phyloP scores from a whole-genome alignment of 2,113 vertebrate genomes.

The Desmodus rotundus region DNA sequence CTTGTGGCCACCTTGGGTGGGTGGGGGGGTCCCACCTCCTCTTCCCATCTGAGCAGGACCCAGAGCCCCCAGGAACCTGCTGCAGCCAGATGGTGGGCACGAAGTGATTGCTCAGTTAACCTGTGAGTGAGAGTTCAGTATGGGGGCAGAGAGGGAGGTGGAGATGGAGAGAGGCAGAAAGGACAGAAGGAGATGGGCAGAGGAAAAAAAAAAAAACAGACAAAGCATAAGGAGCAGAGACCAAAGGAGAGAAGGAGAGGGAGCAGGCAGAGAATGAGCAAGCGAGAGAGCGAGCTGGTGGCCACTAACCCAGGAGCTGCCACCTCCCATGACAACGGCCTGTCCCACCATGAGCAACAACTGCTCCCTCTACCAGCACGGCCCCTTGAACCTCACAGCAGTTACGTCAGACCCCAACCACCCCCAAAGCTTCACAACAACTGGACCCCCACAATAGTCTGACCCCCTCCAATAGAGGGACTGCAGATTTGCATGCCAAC shows the following conservation, averaged over 20 bases:
- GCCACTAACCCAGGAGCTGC: not conserved
- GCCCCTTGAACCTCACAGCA: not conserved
- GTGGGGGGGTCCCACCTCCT: not conserved
- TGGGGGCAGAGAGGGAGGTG: not conserved
- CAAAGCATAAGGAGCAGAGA: not conserved
- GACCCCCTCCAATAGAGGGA: not conserved
- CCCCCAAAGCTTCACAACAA: not conserved
- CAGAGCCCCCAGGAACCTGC: not conserved
- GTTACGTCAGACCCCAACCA: not conserved
- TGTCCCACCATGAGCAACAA: not conserved
- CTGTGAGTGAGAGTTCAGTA: no score
- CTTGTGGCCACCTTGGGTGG: not conserved
- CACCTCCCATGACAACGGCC: not conserved
- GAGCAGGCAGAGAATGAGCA: not conserved
- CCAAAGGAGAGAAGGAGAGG: not conserved
- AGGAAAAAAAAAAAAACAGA: not conserved
- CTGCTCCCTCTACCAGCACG: accelerated
- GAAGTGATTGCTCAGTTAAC: not conserved
- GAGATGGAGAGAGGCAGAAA: not conserved
- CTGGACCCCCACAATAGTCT: not conserved
- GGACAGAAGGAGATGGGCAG: not conserved
- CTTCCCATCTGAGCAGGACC: not conserved
- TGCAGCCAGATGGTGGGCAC: not conserved
- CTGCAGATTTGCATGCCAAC: not conserved
- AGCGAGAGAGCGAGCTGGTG: not conserved